These are phyloP conservation scores for Sciurus vulgaris DNA, from an alignment of 2,797 vertebrate genomes.

Conservation along the genomic window DNA sequence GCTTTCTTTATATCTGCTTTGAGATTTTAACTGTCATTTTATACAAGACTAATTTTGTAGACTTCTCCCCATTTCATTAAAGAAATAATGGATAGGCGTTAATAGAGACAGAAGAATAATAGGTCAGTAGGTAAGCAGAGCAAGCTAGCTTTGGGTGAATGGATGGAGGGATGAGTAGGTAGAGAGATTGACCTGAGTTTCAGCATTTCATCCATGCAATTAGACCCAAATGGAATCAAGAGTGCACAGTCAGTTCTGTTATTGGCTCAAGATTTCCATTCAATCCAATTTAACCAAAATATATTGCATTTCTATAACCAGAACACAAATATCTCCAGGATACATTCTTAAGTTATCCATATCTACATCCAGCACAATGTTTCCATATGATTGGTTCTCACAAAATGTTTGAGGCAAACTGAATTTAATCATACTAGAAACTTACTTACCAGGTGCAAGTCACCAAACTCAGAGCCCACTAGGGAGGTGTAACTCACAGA, in stretches of 20 bases:
- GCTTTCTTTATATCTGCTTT: constrained; percentile 41
- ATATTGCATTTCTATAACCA: constrained; percentile 33
- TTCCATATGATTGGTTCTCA: constrained; percentile 40
- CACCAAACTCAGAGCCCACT: not conserved
- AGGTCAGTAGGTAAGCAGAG: not conserved
- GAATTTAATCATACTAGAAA: constrained; percentile 56
- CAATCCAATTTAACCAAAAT: constrained; percentile 44
- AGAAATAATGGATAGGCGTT: not conserved
- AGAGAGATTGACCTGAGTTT: not conserved
- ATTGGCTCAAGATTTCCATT: constrained; percentile 1
- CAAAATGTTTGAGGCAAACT: constrained; percentile 53
- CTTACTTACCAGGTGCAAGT: constrained; percentile 11
- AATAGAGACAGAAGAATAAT: not conserved
- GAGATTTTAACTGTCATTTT: constrained; percentile 19
- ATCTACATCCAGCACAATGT: not conserved
- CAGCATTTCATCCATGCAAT: not conserved
- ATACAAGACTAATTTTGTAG: not conserved
- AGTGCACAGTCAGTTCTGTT: not conserved
- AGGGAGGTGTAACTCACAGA: constrained; percentile 63
- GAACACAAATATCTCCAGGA: not conserved
- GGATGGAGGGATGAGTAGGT: not conserved
- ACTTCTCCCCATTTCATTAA: not conserved
- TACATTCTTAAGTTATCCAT: constrained; percentile 58
- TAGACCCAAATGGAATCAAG: not conserved
- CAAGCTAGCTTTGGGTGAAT: not conserved